Conservation (phyloP, 2,113 vertebrate species). For the Entelurus aequoreus region DNA sequence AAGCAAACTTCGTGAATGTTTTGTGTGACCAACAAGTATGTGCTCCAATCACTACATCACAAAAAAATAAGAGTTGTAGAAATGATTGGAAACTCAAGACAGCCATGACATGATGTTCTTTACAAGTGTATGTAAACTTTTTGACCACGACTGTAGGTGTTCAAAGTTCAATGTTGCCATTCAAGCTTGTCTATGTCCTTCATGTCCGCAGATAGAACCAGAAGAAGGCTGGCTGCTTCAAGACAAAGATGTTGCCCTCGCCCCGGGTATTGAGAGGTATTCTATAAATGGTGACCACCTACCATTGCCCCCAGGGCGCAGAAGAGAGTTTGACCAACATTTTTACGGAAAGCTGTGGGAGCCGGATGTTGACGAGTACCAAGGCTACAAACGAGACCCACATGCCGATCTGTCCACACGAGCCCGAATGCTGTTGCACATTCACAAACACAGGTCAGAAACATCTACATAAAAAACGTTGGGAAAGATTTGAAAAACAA, state of each 20-base stretch:
- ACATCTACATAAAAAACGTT: background rate
- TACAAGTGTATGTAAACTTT: too few relatives aligned
- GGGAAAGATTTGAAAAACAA: too few relatives aligned
- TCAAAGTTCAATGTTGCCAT: too few relatives aligned
- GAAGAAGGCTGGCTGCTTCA: slow-evolving; percentile 51
- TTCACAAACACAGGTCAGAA: slow-evolving; percentile 54
- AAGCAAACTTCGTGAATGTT: too few relatives aligned
- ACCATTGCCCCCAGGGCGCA: slow-evolving; percentile 67
- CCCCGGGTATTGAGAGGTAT: slow-evolving; percentile 70
- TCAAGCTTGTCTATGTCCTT: background rate
- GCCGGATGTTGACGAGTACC: slow-evolving; percentile 20
- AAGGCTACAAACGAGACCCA: slow-evolving; percentile 35
- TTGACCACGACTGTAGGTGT: too few relatives aligned
- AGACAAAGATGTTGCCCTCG: slow-evolving; percentile 65
- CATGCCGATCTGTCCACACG: slow-evolving; percentile 47
- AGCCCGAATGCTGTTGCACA: slow-evolving; percentile 67
- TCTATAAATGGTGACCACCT: slow-evolving; percentile 74
- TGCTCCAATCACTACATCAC: too few relatives aligned
- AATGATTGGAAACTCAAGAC: too few relatives aligned
- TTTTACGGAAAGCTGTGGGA: slow-evolving; percentile 61
- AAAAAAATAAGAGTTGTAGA: too few relatives aligned
- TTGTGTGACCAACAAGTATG: too few relatives aligned
- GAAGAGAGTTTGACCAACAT: slow-evolving; percentile 66
- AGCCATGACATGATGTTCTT: too few relatives aligned
- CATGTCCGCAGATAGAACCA: slow-evolving; percentile 8